Evolutionary conservation across 2,888 invertebrate species (phyloP), one percentile per base, ranked within the genome.

Genomic region (Epicampocera succincta): DNA sequence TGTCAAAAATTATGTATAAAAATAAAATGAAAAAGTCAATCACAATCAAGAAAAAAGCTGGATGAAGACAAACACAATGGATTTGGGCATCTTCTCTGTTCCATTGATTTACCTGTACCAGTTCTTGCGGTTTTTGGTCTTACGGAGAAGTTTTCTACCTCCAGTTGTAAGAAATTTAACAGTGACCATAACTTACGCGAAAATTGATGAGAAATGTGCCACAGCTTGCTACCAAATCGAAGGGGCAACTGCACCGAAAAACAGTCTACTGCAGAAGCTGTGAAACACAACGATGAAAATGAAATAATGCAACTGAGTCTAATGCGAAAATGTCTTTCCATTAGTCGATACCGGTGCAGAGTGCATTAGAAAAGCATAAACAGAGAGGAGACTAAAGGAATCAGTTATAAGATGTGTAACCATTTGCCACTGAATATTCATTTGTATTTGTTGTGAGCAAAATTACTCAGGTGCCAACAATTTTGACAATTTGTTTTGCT

Each of bases 111-210:
- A 56, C 33, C 6, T 33, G 9, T 48, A 65, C 65, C 71, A 48
- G 48, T 65, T 58, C 15, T 29, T 15, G 29, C 12, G 46, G 38
- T 50, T 61, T 63, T 38, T 77, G 63, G 48, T 40, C 63, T 65
- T 40, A n/a, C 25, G 15, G 19, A 58, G 6, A 17, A 13, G 25
- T 54, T 63, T 69, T 29, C 33, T 21, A 54, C 38, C 17, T 61
- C 11, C 29, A 56, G 13, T 48, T 66, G 40, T 52, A 78, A 71
- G 8, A 44, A 73, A 65, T 66, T 60, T 71, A 75, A 83, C 56
- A 83, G 86, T 87, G 88, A 88, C 89, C 89, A 87, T 87, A 86
- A 85, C 89, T 88, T 88, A 89, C 87, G 87, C 86, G 87, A 86
- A 89, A 89, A 89, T 88, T 86, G 87, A 85, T 88, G 73, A 63